Evolutionary conservation across 2,797 vertebrate genomes (phyloP), one percentile per base, ranked within the genome.

Genomic region (Schizothorax lantsangensis): DNA sequence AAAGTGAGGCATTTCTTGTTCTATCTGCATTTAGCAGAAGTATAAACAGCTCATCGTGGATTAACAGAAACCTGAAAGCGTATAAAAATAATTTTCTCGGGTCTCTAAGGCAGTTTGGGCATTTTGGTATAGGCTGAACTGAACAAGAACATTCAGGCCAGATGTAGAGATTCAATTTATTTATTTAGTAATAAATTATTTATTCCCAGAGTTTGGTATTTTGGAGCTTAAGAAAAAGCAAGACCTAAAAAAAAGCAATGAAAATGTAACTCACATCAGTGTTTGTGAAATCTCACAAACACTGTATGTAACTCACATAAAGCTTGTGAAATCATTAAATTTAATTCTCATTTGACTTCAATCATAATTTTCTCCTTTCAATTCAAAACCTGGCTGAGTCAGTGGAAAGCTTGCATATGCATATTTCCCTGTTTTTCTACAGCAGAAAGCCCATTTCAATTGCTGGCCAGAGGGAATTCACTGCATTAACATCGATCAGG

Each of bases 401-500:
- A 30, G 14, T 86, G 54, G 40, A 66, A 73, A 81, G 84, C 40
- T 43, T 10, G 43, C 12, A 80, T 64, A 52, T 86, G 68, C 43
- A 81, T 86, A 73, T 73, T 81, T 14, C 30, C 33, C 15, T 26
- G 33, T n/a, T 86, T 69, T 49, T 52, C 69, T 73, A 73, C 54
- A 74, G 54, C 84, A 64, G 40, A 81, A 43, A 49, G n/a, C 43
- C 38, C 69, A 72, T 57, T 79, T 64, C 43, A 69, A 49, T 74
- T 43, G n/a, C 86, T 52, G 64, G 82, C 82, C 57, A 81, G 85
- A 79, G 88, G 84, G 71, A 59, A 81, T 81, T 77, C 38, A 85
- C 82, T 81, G 72, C 88, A 87, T 89, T 89, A 89, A 68, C 88
- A 89, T 84, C 11, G 88, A 87, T 81, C 79, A 68, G 69, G 59